Base-by-base conservation (phyloP, 1,140 invertebrate species). In the Tetramorium simillimum region DNA sequence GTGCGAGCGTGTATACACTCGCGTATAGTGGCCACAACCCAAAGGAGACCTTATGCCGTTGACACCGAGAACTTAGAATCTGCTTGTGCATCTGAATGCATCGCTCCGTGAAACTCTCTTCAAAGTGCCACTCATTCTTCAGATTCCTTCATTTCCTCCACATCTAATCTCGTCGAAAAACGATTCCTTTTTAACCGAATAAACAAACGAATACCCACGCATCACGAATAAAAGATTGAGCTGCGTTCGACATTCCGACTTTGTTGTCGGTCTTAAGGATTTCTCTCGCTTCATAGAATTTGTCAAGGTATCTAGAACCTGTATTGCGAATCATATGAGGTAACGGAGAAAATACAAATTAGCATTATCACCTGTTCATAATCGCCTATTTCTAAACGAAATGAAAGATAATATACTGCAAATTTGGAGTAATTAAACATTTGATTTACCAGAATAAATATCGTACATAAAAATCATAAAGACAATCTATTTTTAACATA, bases 121-220 rank as follows among this genome's bases (percentile, higher is more conserved):
- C 49, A n/a, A 78, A 21, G 60, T 85, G 70, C 73, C 82, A 78
- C 82, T 85, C 33, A 73, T 85, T 63, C 58, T 46, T 76, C 58
- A 43, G 62, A 63, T 85, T 85, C 37, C 46, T 46, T 21, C 58
- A 40, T 49, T 75, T 60, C 14, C 81, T 40, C 53, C 37, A 33
- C 51, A 51, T 75, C 33, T 75, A 75, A 78, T 85, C 73, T 65
- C 43, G 33, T 18, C n/a, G 43, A 63, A 33, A 33, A 56, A 76
- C 33, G 21, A 78, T 43, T 85, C 60, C 56, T 60, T 49, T 75
- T 62, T 84, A 49, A 84, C 24, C 49, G 21, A 28, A 46, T 37
- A 56, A 75, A 81, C 63, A 60, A 62, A 43, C 53, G 16, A 62
- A 40, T 21, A 24, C 51, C 53, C 67, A 70, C 67, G 69, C 67